phyloP scores from a whole-genome alignment of 2,888 invertebrate genomes.

The Erebia aethiops region DNA sequence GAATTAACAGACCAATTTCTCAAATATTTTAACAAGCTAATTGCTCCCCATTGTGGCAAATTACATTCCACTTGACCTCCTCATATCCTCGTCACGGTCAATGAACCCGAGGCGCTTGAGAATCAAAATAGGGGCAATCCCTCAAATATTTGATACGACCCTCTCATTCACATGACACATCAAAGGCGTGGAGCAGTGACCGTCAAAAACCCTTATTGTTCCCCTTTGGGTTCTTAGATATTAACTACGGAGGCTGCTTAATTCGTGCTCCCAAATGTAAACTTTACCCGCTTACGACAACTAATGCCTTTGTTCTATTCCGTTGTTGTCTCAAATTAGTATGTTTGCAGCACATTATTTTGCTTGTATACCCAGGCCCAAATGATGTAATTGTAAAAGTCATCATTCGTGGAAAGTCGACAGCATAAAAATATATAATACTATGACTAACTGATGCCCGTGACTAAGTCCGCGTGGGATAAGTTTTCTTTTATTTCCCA shows the following conservation, averaged over 20 bases:
- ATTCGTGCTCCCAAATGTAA: not conserved
- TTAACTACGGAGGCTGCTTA: conserved; percentile 24
- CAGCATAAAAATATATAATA: too few species aligned
- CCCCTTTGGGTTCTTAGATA: conserved; percentile 61
- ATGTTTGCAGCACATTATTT: not conserved
- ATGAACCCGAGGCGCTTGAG: conserved; percentile 32
- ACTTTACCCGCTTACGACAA: not conserved
- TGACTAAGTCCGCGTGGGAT: too few species aligned
- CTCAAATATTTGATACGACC: conserved; percentile 60
- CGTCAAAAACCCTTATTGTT: conserved; percentile 63
- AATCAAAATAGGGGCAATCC: conserved; percentile 43
- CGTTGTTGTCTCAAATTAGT: not conserved
- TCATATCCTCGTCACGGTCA: conserved; percentile 31
- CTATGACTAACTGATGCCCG: too few species aligned
- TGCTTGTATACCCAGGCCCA: not conserved
- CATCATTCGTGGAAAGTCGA: not conserved
- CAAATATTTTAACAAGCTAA: conserved; percentile 32
- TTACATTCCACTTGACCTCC: conserved; percentile 32
- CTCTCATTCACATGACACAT: conserved; percentile 58
- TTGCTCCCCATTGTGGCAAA: conserved; percentile 30
- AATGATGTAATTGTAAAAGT: not conserved
- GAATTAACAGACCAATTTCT: conserved; percentile 25
- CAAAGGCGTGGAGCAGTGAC: conserved; percentile 63
- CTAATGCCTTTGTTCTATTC: conserved; percentile 3
- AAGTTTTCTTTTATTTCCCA: too few species aligned